Base-by-base conservation (phyloP, 2,888 invertebrate genomes). In the Pelosia muscerda region DNA sequence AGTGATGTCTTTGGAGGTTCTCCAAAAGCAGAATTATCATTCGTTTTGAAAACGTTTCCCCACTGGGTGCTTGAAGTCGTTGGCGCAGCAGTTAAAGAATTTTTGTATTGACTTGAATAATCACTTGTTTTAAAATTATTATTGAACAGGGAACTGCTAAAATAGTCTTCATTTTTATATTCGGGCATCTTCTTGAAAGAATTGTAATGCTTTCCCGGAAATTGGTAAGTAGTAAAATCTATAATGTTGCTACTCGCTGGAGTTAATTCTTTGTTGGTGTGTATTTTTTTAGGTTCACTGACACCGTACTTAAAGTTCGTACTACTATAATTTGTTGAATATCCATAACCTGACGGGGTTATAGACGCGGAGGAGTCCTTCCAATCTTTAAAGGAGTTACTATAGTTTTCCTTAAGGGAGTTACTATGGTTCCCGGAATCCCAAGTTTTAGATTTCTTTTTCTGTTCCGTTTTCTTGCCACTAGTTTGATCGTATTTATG, bases 161-260 rank as follows among this genome's bases (percentile, higher is more conserved):
- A 82, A 75, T 81, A 87, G 67, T 92, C 89, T 53, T 88, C 88
- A 71, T 84, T 86, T 23, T 85, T 82, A 38, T 83, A 78, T 81
- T 90, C 85, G 2, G 92, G 90, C 68, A 87, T 82, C 74, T 89
- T 90, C 75, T 92, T 92, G 71, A 90, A 89, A 64, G 78, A 85
- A 2, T 86, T 81, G 73, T 84, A 90, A 73, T 90, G 90, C 8
- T 74, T 81, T 66, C 89, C 89, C 3, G 90, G 88, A 66, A 85
- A 87, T 34, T 88, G 85, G 67, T 90, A 92, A 74, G 86, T 86
- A 13, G 87, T 78, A 26, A 86, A 86, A 75, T 90, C 89, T 23
- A 89, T 73, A 10, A 85, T 61, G 74, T 92, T 94, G 72, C 92
- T 94, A 70, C 92, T 91, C 3, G 90, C 90, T 26, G 93, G 88